Evolutionary conservation across 2,113 vertebrate species (phyloP), one percentile per base, ranked within the genome.

Genomic region (Parotia lawesii): DNA sequence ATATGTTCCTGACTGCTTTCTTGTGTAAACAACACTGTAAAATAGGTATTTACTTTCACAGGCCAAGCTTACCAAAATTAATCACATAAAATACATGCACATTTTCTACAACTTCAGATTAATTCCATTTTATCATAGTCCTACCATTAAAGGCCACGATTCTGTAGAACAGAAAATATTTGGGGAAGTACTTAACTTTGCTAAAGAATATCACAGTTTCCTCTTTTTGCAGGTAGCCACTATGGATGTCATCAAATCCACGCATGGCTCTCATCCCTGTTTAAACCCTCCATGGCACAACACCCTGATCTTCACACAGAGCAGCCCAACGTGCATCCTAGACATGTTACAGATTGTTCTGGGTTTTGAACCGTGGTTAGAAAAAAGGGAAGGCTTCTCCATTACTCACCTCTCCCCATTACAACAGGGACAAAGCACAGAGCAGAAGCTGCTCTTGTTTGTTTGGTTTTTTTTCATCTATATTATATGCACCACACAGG

Each of bases 1-100:
- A 66, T 2, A 1, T 82, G 53, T 42, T 78, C 51, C 86, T 51
- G 31, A 61, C 71, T 47, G 18, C n/a, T 61, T 28, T 10, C 57
- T 53, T 92, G 57, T 65, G 70, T 88, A 91, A 81, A 54, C 69
- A 64, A 61, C 85, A 74, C 57, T 37, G 24, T 86, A 89, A 75
- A 76, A 9, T 16, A 69, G 40, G 2, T 53, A 91, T 84, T 79
- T 94, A 77, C 29, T 33, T 82, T 78, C 74, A 53, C 65, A 42
- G 85, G 78, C 78, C 70, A 83, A 90, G 51, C 24, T 80, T 38
- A 56, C 12, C 11, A 27, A 50, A 75, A 87, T 54, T 20, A 54
- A 73, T 66, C 53, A 51, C 38, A 15, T 31, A 67, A 62, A 70
- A 50, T 15, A 89, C 2, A 14, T 56, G 33, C 53, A 31, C 5